Conservation (phyloP, 1,140 invertebrate species). For the Ceratoteleas bidentatus region DNA sequence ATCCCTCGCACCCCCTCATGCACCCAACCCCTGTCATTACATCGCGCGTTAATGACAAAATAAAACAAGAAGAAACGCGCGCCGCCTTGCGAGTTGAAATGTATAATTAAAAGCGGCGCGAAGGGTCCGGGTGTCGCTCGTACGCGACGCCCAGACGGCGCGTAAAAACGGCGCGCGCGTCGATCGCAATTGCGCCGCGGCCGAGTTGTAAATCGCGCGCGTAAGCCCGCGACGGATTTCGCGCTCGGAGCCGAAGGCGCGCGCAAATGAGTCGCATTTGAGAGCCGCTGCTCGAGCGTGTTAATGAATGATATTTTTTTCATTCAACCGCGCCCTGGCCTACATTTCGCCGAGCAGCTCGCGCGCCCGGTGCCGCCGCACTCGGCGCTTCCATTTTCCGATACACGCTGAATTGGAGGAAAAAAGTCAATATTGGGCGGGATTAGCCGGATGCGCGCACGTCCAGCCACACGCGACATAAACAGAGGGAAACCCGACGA, state of each 20-base stretch:
- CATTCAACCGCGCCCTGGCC: conserved; percentile 79
- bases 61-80: too few species aligned
- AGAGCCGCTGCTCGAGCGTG: conserved; percentile 67
- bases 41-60: too few species aligned
- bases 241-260: conserved; percentile 37
- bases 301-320: conserved; percentile 81
- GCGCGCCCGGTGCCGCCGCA: conserved; percentile 63
- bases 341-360: conserved; percentile 73
- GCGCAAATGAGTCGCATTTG: conserved; percentile 41
- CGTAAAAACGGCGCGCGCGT: not conserved
- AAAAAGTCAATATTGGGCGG: conserved; percentile 66
- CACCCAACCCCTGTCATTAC: too few species aligned
- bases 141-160: not conserved
- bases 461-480: conserved; percentile 16
- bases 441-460: conserved; percentile 56
- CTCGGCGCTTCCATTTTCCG: conserved; percentile 69
- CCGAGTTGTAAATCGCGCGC: not conserved
- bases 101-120: not conserved
- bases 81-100: too few species aligned
- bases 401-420: conserved; percentile 61
- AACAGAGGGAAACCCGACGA: not conserved
- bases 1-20: too few species aligned
- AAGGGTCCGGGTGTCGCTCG: not conserved
- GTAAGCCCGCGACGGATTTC: conserved; percentile 19
- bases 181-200: not conserved